Evolutionary conservation across 1,140 invertebrate genomes (phyloP), one percentile per base, ranked within the genome.

Genomic region (Dryas iulia): DNA sequence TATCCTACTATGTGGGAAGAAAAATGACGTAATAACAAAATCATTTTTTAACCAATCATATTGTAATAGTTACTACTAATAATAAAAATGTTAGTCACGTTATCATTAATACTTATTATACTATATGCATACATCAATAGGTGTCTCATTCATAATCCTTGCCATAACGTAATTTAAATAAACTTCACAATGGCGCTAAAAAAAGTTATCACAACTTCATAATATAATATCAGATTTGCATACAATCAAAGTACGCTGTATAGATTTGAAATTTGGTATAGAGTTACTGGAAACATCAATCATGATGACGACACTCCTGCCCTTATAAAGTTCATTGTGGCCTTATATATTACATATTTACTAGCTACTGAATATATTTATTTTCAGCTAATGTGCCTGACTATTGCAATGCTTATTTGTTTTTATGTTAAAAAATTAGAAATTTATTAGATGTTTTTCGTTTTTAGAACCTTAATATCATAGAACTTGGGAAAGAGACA

Each of bases 151-250:
- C 47, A 69, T 71, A 61, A 69, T 71, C 60, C 30, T 60, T 28
- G 56, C 62, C 61, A 66, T 60, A 71, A 33, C 59, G 35, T 39
- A 57, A 71, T 76, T 76, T 65, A 73, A 73, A 76, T 71, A 71
- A 54, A 24, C 69, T 52, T 62, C 69, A 59, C 57, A 73, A 65
- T 39, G 59, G 39, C 59, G 57, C 66, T 57, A 64, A 66, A 64
- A 66, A 67, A 66, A 47, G 60, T 47, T 21, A 10, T 47, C 39
- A 47, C 39, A 47, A 47, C 14, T 47, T 21, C 39, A 21, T 47
- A 47, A n/a, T 66, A 70, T 61, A 33, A 70, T 67, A 61, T 54
- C 28, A 11, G 25, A 78, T 78, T 76, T 73, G 74, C 76, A 78
- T 76, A 78, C 74, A 78, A 76, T 78, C 68, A 72, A 21, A 14